Base-by-base conservation (phyloP, 2,113 vertebrate species). In the Boleophthalmus pectinirostris region DNA sequence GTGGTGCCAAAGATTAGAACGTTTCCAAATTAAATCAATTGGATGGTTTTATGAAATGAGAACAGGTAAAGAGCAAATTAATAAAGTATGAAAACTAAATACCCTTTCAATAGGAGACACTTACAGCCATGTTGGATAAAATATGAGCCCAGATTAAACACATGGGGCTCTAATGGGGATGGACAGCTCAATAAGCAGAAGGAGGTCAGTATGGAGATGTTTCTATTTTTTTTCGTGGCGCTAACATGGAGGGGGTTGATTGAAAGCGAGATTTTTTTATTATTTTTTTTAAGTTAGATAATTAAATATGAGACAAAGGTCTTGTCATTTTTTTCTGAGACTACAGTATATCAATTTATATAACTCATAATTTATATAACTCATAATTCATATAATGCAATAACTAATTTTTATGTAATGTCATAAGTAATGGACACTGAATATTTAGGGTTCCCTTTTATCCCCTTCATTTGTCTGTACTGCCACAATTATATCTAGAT, bases 11-110 rank as follows among this genome's bases (percentile, higher is more conserved):
- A 61, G 54, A 72, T 70, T 77, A 82, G 69, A 66, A 45, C 74
- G 53, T 78, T 78, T 60, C 63, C 69, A 80, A 75, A 85, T 45
- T 11, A 73, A 83, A 67, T 12, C 12, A 80, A 85, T 71, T 38
- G 72, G 46, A 78, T 38, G 51, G 71, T 45, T 23, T 65, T 60
- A 57, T 69, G 60, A 74, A 63, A 82, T 72, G 58, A 82, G 74
- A 43, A 68, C 64, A 79, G 81, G 68, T 61, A 61, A 72, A 46
- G 8, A 47, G 29, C 67, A 68, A 54, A 85, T 81, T 61, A 87
- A 78, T 81, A 76, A 69, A 24, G 38, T 66, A 14, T 47, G 5
- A 64, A 64, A 64, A 64, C 33, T 13, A 43, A 43, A 64, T n/a
- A 43, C 18, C 33, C 3, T 64, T 35, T n/a, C 6, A 38, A 38